These are phyloP conservation scores for Microtus richardsoni DNA, from an alignment of 2,113 vertebrate genomes.

Conservation along the genomic window DNA sequence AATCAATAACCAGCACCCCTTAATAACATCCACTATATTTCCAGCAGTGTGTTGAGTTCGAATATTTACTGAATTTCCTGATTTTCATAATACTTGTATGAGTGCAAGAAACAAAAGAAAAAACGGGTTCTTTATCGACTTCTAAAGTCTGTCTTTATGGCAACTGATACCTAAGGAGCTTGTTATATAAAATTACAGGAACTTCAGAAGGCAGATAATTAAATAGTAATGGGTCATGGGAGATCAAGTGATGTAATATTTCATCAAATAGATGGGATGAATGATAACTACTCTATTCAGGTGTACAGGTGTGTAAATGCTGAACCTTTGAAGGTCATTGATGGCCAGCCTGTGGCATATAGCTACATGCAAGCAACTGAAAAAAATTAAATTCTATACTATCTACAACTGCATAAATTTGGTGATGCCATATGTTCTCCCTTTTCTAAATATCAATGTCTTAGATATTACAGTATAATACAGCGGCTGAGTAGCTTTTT, in stretches of 20 bases:
- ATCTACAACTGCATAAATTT: neutral
- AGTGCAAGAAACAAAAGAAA: neutral
- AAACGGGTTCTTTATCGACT: neutral
- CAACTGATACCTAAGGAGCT: neutral
- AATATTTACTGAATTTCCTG: neutral
- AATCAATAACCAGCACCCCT: neutral
- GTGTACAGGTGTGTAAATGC: neutral
- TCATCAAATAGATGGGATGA: neutral
- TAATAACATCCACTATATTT: neutral
- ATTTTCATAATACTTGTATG: neutral
- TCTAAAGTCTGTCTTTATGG: neutral
- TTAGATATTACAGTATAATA: neutral
- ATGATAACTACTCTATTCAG: neutral
- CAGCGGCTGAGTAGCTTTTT: neutral
- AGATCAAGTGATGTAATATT: neutral
- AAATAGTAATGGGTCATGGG: neutral
- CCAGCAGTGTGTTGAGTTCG: neutral
- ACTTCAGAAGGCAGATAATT: neutral
- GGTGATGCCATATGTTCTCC: neutral
- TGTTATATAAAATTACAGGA: constrained; percentile 24
- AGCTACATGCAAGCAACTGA: neutral
- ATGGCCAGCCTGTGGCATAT: neutral
- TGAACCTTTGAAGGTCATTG: neutral
- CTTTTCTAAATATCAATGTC: neutral
- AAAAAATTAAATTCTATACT: neutral